A percentile compares a stretch with the other conserved stretches of the same genome.
Evolutionary conservation across 1,140 invertebrate genomes (phyloP).

Genomic region (Drosophila jambulina): DNA sequence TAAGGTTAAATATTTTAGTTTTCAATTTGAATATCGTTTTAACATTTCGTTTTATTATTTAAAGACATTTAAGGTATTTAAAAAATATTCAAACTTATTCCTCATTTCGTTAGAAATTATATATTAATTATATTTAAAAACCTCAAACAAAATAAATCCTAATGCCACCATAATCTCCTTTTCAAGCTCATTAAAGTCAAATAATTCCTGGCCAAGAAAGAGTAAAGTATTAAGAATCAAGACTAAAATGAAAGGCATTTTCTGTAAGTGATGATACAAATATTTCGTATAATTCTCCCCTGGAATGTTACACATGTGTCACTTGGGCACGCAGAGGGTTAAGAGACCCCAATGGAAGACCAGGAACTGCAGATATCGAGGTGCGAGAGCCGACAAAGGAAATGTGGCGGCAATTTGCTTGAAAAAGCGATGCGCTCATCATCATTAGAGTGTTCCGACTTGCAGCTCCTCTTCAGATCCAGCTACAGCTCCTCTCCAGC

Average conservation of each 20-base stretch:
- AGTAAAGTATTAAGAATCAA: not conserved
- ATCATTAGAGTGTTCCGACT: slow-evolving; percentile 71
- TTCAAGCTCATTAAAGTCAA: slow-evolving; percentile 1
- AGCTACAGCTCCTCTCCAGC: slow-evolving; percentile 8
- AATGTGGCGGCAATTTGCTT: slow-evolving; percentile 79
- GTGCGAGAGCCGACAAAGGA: slow-evolving; percentile 80
- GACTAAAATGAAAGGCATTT: slow-evolving; percentile 2
- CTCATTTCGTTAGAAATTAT: not conserved
- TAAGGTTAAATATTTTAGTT: no score
- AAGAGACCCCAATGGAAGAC: slow-evolving; percentile 26
- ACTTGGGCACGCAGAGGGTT: slow-evolving; percentile 33
- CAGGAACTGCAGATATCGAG: slow-evolving; percentile 65
- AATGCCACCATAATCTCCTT: not conserved
- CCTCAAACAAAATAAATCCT: not conserved
- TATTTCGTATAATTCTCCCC: slow-evolving; percentile 28
- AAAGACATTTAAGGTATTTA: no score
- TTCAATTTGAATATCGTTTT: not conserved
- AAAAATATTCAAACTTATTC: no score
- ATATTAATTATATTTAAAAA: no score
- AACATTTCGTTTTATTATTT: no score
- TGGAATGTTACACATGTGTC: slow-evolving; percentile 46
- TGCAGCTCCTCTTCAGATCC: slow-evolving; percentile 1
- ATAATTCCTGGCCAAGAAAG: not conserved
- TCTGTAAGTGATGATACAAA: slow-evolving; percentile 9
- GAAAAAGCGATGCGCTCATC: slow-evolving; percentile 80